phyloP scores from a whole-genome alignment of 2,113 vertebrate genomes.

The Gulo gulo region DNA sequence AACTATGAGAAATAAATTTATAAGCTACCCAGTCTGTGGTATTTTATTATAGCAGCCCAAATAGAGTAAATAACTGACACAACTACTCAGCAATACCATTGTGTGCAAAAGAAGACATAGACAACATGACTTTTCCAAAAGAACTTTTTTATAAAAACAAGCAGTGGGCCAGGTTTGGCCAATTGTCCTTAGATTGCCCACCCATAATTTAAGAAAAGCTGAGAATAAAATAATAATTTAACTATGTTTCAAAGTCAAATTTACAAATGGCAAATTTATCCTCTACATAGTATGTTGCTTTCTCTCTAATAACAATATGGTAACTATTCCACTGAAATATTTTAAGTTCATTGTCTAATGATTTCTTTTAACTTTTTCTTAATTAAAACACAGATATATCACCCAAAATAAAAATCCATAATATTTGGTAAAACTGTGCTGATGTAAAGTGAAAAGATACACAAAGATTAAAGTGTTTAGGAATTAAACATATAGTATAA shows the following conservation, averaged over 20 bases:
- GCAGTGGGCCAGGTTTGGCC: rapidly evolving
- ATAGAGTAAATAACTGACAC: background rate
- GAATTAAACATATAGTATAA: constrained; percentile 54
- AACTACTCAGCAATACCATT: background rate
- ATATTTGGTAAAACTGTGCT: constrained; percentile 55
- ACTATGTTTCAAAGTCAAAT: background rate
- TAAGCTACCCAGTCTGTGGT: background rate
- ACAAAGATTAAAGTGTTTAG: constrained; percentile 69
- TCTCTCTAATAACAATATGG: background rate
- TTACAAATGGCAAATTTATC: background rate
- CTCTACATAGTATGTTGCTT: background rate
- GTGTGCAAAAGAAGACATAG: background rate
- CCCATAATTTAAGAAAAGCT: background rate
- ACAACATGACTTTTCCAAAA: background rate
- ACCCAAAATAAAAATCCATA: background rate
- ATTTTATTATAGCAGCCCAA: background rate
- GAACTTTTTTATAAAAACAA: background rate
- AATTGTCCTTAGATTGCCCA: background rate
- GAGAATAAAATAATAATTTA: background rate
- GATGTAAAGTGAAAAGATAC: constrained; percentile 39
- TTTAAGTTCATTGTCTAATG: background rate
- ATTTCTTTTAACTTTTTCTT: background rate
- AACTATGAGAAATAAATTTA: background rate
- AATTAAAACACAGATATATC: background rate
- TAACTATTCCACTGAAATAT: background rate